phyloP scores from a whole-genome alignment of 2,113 vertebrate species.

The Semnornis frantzii region DNA sequence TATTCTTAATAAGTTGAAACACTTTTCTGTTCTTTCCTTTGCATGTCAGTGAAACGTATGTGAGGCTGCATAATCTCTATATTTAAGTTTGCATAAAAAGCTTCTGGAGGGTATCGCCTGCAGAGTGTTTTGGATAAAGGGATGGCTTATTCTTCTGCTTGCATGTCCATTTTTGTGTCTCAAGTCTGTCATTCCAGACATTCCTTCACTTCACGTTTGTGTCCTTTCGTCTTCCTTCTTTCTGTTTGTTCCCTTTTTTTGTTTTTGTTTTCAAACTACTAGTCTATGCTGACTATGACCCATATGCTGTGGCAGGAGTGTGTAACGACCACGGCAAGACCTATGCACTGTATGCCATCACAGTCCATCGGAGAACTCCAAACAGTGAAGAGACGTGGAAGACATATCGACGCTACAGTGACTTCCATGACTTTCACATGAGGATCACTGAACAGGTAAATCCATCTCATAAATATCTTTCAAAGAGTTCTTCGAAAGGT shows the following conservation, averaged over 20 bases:
- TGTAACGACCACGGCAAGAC: constrained; percentile 99
- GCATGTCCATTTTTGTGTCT: constrained; percentile 64
- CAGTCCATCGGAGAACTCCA: constrained; percentile 84
- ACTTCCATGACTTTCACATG: constrained; percentile 99
- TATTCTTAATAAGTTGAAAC: background rate
- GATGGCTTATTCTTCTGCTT: constrained; percentile 43
- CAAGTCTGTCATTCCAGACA: constrained; percentile 70
- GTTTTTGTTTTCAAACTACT: constrained; percentile 69
- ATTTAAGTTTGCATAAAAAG: background rate
- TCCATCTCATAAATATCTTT: background rate
- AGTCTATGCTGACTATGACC: constrained; percentile 91
- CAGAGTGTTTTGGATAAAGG: background rate
- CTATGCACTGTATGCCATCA: constrained; percentile 95
- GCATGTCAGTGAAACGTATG: background rate
- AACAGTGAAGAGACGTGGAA: constrained; percentile 94
- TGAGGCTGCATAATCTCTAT: background rate
- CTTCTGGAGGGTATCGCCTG: background rate
- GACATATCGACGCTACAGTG: constrained; percentile 96
- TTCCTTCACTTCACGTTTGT: constrained; percentile 75
- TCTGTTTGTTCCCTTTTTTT: constrained; percentile 71
- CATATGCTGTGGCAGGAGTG: constrained; percentile 94
- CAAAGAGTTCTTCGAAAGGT: background rate
- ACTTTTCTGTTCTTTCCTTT: background rate
- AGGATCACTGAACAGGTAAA: constrained; percentile 96
- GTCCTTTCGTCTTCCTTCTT: constrained; percentile 77